Evolutionary conservation across 2,797 vertebrate species (phyloP), one percentile per base, ranked within the genome.

Genomic region (Acanthurus leucopareius): DNA sequence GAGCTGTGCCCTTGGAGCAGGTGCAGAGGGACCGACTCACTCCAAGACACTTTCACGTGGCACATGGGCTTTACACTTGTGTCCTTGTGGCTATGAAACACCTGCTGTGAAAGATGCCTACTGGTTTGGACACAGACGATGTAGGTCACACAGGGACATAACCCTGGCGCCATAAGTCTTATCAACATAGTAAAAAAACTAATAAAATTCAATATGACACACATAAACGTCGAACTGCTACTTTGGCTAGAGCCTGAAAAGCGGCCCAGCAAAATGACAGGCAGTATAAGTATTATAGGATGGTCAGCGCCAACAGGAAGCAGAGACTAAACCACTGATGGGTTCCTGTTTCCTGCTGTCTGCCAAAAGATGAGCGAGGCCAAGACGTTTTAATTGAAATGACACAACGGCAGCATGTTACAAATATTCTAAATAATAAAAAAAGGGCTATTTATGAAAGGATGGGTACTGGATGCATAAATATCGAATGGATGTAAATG

Each of bases 341-440:
- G 11, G n/a, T 32, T 54, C 19, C 67, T 52, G 53, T 79, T 73
- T 73, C 32, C 73, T 64, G 58, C 38, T 53, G n/a, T 19, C 13
- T 62, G 25, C 17, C 63, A 74, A 62, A 11, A 64, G 17, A 70
- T 47, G 38, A 42, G 16, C 17, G 52, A 25, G 25, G 6, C 32
- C 15, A 10, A 38, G 49, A 66, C 10, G 57, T 53, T 16, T 20
- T 1, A 40, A 49, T 9, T 9, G 3, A 62, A 52, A 67, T 58
- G 0, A 49, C 15, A 58, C 25, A 35, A 17, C 42, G 54, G 42
- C 22, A 15, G 45, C 15, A 1, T 19, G 13, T 49, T 38, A n/a
- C 7, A 22, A 68, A 35, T 72, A 19, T 11, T 19, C 7, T 8
- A 10, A 47, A 4, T 5, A 4, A 4, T 38, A 38, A 38, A 38